These are phyloP conservation scores for Hemitrygon akajei DNA, from an alignment of 2,797 vertebrate genomes.

Conservation along the genomic window DNA sequence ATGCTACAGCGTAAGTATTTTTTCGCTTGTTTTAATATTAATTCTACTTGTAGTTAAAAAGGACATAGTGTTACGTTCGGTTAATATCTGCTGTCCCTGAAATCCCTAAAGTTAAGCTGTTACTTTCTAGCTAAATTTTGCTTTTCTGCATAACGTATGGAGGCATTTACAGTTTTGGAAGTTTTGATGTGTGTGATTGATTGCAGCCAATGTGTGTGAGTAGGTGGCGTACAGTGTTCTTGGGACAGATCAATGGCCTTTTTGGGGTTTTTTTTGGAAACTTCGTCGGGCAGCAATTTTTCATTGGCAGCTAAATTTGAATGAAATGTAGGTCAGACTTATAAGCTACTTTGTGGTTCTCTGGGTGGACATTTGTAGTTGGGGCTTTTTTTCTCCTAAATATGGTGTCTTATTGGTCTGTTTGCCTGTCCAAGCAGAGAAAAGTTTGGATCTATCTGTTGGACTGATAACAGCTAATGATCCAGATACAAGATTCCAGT, in stretches of 20 bases:
- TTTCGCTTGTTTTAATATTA: neutral
- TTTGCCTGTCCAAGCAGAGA: neutral
- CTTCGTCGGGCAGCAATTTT: neutral
- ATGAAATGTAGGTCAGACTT: neutral
- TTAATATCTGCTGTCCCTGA: neutral
- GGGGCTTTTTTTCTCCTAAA: neutral
- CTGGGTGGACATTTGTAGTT: neutral
- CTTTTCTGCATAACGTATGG: neutral
- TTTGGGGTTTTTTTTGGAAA: neutral
- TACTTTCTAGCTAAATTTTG: neutral
- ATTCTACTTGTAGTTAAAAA: neutral
- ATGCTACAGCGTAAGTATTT: slow-evolving; percentile 57
- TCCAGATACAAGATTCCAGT: neutral
- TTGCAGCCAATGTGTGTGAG: slow-evolving; percentile 10
- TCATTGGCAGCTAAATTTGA: neutral
- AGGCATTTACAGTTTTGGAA: neutral
- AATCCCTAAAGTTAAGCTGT: neutral
- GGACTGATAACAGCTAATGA: neutral
- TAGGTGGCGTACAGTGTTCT: neutral
- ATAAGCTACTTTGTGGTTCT: neutral
- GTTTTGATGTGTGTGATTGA: slow-evolving; percentile 23
- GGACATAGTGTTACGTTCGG: neutral
- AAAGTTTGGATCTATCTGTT: neutral
- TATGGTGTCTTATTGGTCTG: neutral
- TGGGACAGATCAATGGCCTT: neutral